Evolutionary conservation across 2,797 vertebrate genomes (phyloP).

Genomic region (Gallinago nigripennis): DNA sequence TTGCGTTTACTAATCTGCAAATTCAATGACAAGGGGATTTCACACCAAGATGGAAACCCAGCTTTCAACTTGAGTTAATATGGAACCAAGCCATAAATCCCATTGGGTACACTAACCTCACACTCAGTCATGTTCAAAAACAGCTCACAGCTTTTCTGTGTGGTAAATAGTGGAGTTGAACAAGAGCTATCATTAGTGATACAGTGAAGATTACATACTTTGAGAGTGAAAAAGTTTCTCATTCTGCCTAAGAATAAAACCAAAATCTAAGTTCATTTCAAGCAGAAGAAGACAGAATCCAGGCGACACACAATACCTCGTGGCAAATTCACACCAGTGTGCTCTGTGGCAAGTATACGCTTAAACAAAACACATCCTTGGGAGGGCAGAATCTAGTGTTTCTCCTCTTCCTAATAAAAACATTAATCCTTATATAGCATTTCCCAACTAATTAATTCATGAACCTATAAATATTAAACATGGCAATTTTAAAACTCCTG

Average conservation of each 20-base stretch:
- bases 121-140: background rate
- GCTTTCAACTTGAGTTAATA: background rate
- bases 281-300: background rate
- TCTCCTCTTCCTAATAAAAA: background rate
- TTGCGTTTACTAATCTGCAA: background rate
- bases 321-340: background rate
- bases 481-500: slow-evolving; percentile 31
- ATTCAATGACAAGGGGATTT: background rate
- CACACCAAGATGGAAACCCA: background rate
- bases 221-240: background rate
- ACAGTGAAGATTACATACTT: background rate
- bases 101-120: background rate
- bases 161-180: background rate
- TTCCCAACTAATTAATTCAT: slow-evolving; percentile 64
- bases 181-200: background rate
- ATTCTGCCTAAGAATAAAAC: background rate
- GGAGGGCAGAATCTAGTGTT: background rate
- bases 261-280: background rate
- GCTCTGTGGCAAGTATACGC: background rate
- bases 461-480: slow-evolving; percentile 63
- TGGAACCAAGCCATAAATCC: background rate
- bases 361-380: background rate
- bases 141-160: background rate
- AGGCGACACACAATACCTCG: background rate
- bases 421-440: slow-evolving; percentile 17